A percentile compares a stretch with the other conserved stretches of the same genome.
Evolutionary conservation across 2,797 vertebrate genomes (phyloP).

Genomic region (Pelochelys cantorii): DNA sequence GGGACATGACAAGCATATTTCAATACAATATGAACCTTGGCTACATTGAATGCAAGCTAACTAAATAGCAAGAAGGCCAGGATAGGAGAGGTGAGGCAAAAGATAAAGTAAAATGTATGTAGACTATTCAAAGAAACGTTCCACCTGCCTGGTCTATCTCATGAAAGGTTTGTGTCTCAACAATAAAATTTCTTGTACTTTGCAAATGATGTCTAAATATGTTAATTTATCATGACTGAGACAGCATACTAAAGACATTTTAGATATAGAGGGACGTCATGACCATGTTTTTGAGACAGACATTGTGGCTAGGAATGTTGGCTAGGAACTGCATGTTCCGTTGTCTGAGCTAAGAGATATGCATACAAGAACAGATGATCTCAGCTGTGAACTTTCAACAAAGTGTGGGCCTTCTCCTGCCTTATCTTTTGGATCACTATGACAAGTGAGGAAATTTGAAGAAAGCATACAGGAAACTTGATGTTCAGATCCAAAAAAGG

Average conservation of each 20-base stretch:
- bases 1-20: background rate
- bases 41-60: background rate
- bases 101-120: background rate
- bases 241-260: background rate
- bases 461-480: background rate
- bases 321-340: background rate
- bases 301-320: background rate
- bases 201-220: background rate
- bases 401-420: background rate
- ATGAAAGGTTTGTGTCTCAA: background rate
- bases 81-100: background rate
- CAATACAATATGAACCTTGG: background rate
- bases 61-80: background rate
- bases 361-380: background rate
- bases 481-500: background rate
- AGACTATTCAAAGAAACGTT: background rate
- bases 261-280: rapidly evolving
- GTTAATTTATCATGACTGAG: rapidly evolving
- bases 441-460: background rate
- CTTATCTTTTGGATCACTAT: background rate
- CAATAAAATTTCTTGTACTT: background rate
- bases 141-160: background rate
- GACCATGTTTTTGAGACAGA: rapidly evolving
- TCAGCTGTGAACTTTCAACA: background rate
- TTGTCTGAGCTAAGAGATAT: background rate